A percentile compares a stretch with the other conserved stretches of the same genome.
These are phyloP conservation scores for Steinernema scapterisci DNA, from an alignment of 2,888 invertebrate species.

Conservation along the genomic window DNA sequence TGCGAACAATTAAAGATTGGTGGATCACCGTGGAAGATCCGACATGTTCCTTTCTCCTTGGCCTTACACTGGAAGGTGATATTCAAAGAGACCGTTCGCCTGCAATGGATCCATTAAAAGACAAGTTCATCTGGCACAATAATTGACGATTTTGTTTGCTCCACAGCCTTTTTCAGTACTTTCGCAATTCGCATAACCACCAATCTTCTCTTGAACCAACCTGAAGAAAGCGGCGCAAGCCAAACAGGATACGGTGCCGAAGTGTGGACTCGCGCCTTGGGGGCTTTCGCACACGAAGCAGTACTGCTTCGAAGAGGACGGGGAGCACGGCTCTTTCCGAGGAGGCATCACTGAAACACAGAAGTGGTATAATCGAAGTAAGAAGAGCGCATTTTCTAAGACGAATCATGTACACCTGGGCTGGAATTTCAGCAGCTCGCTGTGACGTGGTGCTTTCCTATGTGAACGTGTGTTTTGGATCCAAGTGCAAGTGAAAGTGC, in stretches of 20 bases:
- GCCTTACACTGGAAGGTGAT: constrained; percentile 50
- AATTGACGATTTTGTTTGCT: no score
- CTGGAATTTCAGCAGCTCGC: no score
- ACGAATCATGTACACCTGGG: background rate
- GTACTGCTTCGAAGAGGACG: constrained; percentile 12
- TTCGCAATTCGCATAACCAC: no score
- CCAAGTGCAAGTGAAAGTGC: no score
- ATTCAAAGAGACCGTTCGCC: constrained; percentile 46
- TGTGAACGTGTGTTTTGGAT: no score
- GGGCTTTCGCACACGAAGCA: constrained; percentile 48
- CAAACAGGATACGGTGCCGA: constrained; percentile 52
- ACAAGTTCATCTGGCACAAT: no score
- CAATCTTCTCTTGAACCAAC: background rate
- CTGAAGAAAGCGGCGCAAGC: constrained; percentile 60
- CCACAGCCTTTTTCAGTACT: no score
- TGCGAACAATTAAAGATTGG: no score
- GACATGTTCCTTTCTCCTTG: constrained; percentile 42
- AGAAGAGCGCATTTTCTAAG: background rate
- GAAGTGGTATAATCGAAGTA: no score
- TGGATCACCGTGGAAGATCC: constrained; percentile 52
- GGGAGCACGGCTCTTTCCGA: background rate
- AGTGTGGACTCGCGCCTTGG: constrained; percentile 51
- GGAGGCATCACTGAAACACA: background rate
- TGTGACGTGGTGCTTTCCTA: no score
- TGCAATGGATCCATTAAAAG: background rate